phyloP scores from a whole-genome alignment of 1,140 invertebrate species.

The Drosophila nigrodunni region DNA sequence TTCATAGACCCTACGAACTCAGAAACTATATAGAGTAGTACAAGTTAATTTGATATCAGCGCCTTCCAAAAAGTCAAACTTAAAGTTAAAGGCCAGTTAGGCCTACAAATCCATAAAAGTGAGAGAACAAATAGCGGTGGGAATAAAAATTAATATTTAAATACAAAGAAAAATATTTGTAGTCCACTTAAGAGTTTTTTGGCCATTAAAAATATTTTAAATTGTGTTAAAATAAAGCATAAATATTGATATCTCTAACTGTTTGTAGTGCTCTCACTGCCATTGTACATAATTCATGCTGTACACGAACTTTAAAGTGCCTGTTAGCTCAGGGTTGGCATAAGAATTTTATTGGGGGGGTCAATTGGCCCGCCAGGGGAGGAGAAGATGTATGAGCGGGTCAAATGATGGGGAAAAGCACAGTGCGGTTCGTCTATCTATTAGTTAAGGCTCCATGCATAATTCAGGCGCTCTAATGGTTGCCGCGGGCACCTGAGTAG shows the following conservation, averaged over 20 bases:
- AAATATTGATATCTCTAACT: slow-evolving; percentile 12
- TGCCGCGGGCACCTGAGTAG: slow-evolving; percentile 5
- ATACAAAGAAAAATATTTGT: neutral
- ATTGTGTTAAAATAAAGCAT: slow-evolving; percentile 10
- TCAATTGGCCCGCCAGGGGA: neutral
- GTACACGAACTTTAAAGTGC: slow-evolving; percentile 24
- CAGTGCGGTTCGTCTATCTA: slow-evolving; percentile 24
- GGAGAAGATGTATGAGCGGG: neutral
- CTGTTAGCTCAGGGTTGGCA: slow-evolving; percentile 5
- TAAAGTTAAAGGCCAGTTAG: neutral
- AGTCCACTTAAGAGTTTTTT: no score
- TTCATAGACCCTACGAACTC: neutral
- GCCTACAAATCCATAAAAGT: neutral
- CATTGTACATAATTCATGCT: slow-evolving; percentile 22
- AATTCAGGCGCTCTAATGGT: slow-evolving; percentile 56
- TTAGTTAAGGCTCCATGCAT: slow-evolving; percentile 46
- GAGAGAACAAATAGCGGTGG: neutral
- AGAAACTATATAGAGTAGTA: neutral
- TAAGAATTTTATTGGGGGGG: neutral
- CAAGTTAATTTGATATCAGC: neutral
- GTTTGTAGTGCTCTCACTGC: neutral
- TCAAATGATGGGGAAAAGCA: neutral
- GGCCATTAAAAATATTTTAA: slow-evolving; percentile 13
- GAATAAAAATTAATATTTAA: slow-evolving; percentile 2
- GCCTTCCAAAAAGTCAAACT: neutral